Base-by-base conservation (phyloP, 2,888 invertebrate genomes). In the Stenotaenia linearis region DNA sequence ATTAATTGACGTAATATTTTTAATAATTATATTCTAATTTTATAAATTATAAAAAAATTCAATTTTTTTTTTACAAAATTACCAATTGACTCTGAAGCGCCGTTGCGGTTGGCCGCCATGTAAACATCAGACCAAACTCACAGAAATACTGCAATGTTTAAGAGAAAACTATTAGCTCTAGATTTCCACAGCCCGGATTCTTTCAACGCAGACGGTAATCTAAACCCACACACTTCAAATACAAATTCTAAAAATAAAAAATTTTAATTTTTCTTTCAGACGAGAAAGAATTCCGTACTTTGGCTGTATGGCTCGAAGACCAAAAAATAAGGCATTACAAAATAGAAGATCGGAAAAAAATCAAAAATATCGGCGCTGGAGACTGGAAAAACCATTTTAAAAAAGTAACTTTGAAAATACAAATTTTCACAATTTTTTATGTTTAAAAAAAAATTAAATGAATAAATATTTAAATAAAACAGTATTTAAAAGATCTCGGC, bases 291-390 rank as follows among this genome's bases (percentile, higher is more conserved):
- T 92, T 94, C 85, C 90, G 93, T 77, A 92, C 91, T 84, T 88
- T 95, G 28, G 89, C 97, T 25, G 87, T 93, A 0, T 98, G 97
- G 98, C 85, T 98, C 79, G 98, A 98, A 87, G 94, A 96, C 85
- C 95, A 96, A 86, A 95, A 95, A 87, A 95, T 98, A 82, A 91
- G 96, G 12, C 91, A 92, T 82, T 95, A 95, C 83, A 92, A 92
- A 85, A 92, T 94, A 80, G 93, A 95, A 84, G 93, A 94, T 82
- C 89, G 95, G 12, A 90, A 90, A 82, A 89, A 88, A 0, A 86
- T 98, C n/a, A 89, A 94, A 69, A 90, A 92, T 82, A 89, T 92
- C 1, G 88, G 89, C 40, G 89, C 90, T 12, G 83, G 87, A 1
- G 86, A 89, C 77, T 97, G 97, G 97, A 88, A 89, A 50, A 88